A percentile compares a stretch with the other conserved stretches of the same genome.
These are phyloP conservation scores for Cephus nigrinus DNA, from an alignment of 2,888 invertebrate genomes.

Conservation along the genomic window DNA sequence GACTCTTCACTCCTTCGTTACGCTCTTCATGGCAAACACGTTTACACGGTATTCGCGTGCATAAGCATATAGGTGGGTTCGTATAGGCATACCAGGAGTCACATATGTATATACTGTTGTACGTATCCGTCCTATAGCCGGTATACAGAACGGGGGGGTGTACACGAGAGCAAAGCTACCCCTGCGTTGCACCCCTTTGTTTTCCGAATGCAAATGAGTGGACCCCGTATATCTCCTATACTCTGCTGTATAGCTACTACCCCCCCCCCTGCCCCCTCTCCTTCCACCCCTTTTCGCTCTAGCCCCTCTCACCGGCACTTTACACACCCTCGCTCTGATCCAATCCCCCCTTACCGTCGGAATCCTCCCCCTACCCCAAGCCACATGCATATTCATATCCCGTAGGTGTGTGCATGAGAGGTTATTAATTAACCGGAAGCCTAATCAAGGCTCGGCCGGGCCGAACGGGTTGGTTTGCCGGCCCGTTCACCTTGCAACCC, in stretches of 20 bases:
- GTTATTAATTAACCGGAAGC: conserved; percentile 72
- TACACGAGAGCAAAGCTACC: neutral
- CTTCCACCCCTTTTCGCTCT: conserved; percentile 9
- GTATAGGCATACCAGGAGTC: neutral
- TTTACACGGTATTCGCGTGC: conserved; percentile 4
- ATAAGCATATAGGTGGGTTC: neutral
- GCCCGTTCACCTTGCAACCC: conserved; percentile 6
- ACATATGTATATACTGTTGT: neutral
- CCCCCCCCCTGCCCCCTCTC: conserved; percentile 3
- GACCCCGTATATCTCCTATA: conserved; percentile 26
- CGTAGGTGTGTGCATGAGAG: conserved; percentile 64
- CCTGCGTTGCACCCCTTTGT: conserved; percentile 51
- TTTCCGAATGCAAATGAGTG: conserved; percentile 64
- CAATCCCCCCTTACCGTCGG: conserved; percentile 30
- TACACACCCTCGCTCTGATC: conserved; percentile 17
- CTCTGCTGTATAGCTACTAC: neutral
- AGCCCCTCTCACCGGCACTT: conserved; percentile 1
- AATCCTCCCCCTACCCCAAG: conserved; percentile 44
- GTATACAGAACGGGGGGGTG: neutral
- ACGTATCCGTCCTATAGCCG: neutral
- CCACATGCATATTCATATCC: conserved; percentile 62
- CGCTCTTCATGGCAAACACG: neutral
- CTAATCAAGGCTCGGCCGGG: conserved; percentile 67
- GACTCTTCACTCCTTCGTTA: conserved; percentile 1
- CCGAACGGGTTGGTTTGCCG: conserved; percentile 11